Percentiles rank a stretch among this genome's conserved stretches.
Evolutionary conservation across 2,113 vertebrate species (phyloP).

Genomic region (Erythrocercus mccallii): DNA sequence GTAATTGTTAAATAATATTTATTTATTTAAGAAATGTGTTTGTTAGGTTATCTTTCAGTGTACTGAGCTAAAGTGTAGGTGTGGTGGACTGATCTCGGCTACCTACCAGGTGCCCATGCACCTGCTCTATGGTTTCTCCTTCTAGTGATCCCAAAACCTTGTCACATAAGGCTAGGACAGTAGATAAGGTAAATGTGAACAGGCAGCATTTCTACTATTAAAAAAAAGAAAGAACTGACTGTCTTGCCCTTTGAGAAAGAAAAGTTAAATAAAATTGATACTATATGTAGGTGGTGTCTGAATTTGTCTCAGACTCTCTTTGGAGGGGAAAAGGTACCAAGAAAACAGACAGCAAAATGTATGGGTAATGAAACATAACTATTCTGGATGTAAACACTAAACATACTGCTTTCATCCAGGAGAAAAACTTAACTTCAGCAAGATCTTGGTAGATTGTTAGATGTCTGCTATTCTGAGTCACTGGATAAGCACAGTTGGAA

Average conservation of each 20-base stretch:
- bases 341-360: background rate
- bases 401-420: background rate
- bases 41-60: background rate
- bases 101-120: background rate
- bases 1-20: background rate
- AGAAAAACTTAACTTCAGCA: background rate
- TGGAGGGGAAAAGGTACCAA: background rate
- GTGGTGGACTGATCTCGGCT: background rate
- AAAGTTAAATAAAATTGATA: background rate
- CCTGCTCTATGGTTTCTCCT: background rate
- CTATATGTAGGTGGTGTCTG: background rate
- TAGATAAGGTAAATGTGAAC: background rate
- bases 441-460: background rate
- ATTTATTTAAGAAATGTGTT: background rate
- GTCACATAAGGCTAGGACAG: background rate
- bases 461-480: background rate
- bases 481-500: background rate
- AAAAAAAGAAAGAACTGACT: background rate
- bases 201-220: background rate
- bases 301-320: background rate
- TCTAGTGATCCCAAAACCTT: background rate
- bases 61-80: background rate
- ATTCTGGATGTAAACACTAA: background rate
- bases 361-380: background rate
- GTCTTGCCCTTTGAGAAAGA: background rate